Evolutionary conservation across 2,888 invertebrate species (phyloP).

Genomic region (Microplitis manilae): DNA sequence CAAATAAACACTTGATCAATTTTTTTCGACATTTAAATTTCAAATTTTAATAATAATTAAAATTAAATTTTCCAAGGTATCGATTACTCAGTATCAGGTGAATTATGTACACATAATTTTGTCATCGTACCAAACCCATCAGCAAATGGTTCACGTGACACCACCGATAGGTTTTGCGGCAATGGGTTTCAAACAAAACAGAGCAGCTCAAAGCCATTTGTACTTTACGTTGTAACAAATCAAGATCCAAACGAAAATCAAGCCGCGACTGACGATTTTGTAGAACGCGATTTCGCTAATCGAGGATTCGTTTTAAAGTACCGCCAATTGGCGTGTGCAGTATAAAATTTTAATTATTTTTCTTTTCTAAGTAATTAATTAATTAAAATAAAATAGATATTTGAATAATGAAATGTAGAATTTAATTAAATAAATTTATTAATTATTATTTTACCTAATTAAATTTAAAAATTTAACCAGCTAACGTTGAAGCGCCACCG

Average conservation of each 20-base stretch:
- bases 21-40: constrained; percentile 18
- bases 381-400: neutral
- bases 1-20: constrained; percentile 55
- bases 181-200: constrained; percentile 79
- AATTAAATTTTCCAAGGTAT: constrained; percentile 69
- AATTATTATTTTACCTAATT: constrained; percentile 34
- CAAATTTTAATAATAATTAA: constrained; percentile 21
- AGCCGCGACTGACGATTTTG: constrained; percentile 69
- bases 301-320: constrained; percentile 83
- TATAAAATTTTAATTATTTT: constrained; percentile 43
- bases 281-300: constrained; percentile 77
- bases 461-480: constrained; percentile 36
- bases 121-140: constrained; percentile 82
- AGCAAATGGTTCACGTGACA: constrained; percentile 60
- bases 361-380: constrained; percentile 23
- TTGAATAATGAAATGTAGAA: constrained; percentile 6
- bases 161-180: constrained; percentile 84
- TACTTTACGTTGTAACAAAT: constrained; percentile 81
- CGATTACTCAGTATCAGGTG: constrained; percentile 74
- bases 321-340: constrained; percentile 78
- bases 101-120: constrained; percentile 80
- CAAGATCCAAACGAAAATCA: constrained; percentile 72
- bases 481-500: constrained; percentile 72
- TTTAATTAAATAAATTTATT: constrained; percentile 39
- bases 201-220: constrained; percentile 81